Conservation (phyloP, 2,888 invertebrate species). For the Endomychus coccineus region DNA sequence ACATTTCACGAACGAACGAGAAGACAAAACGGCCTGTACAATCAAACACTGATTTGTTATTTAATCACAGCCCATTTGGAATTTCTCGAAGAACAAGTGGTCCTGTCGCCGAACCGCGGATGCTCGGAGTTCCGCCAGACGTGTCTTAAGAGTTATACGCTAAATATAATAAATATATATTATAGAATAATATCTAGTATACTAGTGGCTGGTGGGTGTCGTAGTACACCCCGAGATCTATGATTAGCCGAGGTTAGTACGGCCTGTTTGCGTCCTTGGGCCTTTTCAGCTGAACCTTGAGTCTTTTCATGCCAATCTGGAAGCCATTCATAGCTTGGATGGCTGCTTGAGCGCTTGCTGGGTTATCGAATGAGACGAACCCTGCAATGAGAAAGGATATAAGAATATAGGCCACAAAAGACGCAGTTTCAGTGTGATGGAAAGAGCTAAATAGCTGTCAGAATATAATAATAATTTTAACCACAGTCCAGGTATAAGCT, state of each 20-base stretch:
- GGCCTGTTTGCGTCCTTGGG: slow-evolving; percentile 97
- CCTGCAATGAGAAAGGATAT: no score
- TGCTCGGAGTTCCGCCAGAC: slow-evolving; percentile 24
- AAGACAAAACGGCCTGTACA: slow-evolving; percentile 63
- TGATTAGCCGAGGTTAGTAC: slow-evolving; percentile 73
- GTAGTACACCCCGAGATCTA: slow-evolving; percentile 21
- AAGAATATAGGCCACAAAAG: no score
- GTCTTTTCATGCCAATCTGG: slow-evolving; percentile 99
- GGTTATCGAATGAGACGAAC: slow-evolving; percentile 99
- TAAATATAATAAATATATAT: slow-evolving; percentile 16
- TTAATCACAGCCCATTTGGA: slow-evolving; percentile 78
- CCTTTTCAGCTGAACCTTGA: slow-evolving; percentile 98
- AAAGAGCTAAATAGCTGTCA: no score
- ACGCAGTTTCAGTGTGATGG: no score
- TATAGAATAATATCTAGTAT: slow-evolving; percentile 31
- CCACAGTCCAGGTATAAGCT: no score
- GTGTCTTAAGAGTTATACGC: slow-evolving; percentile 18
- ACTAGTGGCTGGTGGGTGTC: slow-evolving; percentile 34
- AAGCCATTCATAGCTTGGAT: slow-evolving; percentile 99
- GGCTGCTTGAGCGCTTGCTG: slow-evolving; percentile 94
- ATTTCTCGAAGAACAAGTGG: slow-evolving; percentile 50
- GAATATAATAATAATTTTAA: no score
- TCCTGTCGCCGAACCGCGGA: slow-evolving; percentile 9
- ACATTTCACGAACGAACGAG: slow-evolving; percentile 43
- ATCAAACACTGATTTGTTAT: slow-evolving; percentile 56